Base-by-base conservation (phyloP, 2,888 invertebrate species). In the Lithophane ornitopus region DNA sequence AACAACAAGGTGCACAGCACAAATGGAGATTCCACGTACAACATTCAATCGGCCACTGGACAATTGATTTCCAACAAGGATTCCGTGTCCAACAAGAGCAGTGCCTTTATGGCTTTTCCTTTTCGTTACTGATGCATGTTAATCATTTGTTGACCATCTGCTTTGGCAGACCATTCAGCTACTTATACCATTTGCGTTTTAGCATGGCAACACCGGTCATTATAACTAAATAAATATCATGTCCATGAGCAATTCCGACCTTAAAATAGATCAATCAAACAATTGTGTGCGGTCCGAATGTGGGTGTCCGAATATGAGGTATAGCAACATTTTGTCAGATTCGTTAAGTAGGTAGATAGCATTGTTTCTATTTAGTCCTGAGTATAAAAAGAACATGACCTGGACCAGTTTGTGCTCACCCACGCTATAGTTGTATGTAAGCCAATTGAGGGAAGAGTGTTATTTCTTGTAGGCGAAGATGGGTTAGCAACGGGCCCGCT, bases 381-480 rank as follows among this genome's bases (percentile, higher is more conserved):
- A 61, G 14, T 83, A 84, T 77, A 77, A 74, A 83, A 81, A 77
- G 85, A 84, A 85, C 54, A 81, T 83, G 83, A 83, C 70, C 73
- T 80, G 81, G 34, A 74, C 71, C 77, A 81, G 68, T 83, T 84
- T 58, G 63, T 61, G 34, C 26, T 68, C 68, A 74, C 85, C 83
- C 81, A 83, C 83, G 68, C 81, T 34, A 46, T 39, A 70, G 63
- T 68, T 66, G 61, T 84, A 59, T 66, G 61, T 84, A 59, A 84
- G 61, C 52, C 77, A 81, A 84, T 81, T 81, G 85, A 44, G 58
- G 69, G 81, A 71, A 84, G 74, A 77, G 70, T 39, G 69, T 66
- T 65, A 84, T 77, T 41, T 34, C 68, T 61, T 65, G 85, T 77
- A 84, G 74, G 85, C 85, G 76, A 75, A 65, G 46, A 78, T 81